phyloP scores from a whole-genome alignment of 1,140 invertebrate genomes.

The Hydropsyche tenuis region DNA sequence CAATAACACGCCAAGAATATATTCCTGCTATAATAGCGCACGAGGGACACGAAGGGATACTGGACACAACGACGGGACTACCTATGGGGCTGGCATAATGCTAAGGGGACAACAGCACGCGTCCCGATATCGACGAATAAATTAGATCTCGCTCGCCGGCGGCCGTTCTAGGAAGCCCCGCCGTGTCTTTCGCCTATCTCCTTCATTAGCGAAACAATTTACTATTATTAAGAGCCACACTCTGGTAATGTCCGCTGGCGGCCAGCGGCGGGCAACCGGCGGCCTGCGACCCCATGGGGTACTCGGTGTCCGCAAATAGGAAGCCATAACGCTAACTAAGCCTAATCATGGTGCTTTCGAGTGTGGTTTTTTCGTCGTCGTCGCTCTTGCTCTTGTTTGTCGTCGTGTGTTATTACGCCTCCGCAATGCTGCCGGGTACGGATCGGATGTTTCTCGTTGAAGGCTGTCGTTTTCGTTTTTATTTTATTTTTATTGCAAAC shows the following conservation, averaged over 20 bases:
- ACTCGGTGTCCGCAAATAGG: neutral
- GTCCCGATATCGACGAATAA: conserved; percentile 36
- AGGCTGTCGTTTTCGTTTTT: too few species aligned
- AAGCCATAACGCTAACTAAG: neutral
- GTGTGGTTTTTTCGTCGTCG: too few species aligned
- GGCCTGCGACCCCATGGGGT: conserved; percentile 6
- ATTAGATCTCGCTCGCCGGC: conserved; percentile 19
- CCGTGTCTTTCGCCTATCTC: conserved; percentile 27
- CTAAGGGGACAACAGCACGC: conserved; percentile 18
- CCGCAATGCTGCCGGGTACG: too few species aligned
- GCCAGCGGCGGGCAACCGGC: neutral
- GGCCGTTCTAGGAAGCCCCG: conserved; percentile 31
- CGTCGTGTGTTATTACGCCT: too few species aligned
- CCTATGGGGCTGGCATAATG: too few species aligned
- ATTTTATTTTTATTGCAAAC: too few species aligned
- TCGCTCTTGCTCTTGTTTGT: too few species aligned
- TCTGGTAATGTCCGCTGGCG: conserved; percentile 31
- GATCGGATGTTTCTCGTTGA: too few species aligned
- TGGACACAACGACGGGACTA: too few species aligned
- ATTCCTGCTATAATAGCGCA: too few species aligned
- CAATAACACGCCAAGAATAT: too few species aligned
- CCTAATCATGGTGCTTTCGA: neutral
- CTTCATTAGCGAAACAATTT: conserved; percentile 39
- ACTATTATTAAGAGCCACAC: conserved; percentile 37
- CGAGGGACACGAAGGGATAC: too few species aligned